Conservation (phyloP, 2,797 vertebrate species). For the Rhinogobio ventralis region DNA sequence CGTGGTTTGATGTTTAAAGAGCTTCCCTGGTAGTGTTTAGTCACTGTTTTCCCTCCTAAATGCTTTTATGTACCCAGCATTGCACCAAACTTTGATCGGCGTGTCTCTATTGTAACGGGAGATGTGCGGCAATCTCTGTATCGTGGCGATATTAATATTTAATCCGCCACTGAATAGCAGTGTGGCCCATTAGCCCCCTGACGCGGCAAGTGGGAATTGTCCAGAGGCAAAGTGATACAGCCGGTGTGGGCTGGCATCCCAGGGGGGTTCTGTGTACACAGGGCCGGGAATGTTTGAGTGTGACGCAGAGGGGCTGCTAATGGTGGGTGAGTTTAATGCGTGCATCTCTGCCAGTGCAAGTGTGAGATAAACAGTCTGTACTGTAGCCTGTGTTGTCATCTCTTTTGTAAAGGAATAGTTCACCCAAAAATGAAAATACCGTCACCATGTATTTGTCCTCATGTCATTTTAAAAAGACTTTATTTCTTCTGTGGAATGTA, state of each 20-base stretch:
- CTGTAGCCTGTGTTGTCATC: conserved; percentile 51
- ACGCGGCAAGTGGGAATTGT: conserved; percentile 84
- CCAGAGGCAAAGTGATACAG: conserved; percentile 84
- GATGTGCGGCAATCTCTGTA: conserved; percentile 84
- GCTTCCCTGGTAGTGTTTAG: conserved; percentile 75
- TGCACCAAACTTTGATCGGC: conserved; percentile 81
- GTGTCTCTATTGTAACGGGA: conserved; percentile 81
- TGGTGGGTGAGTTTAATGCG: conserved; percentile 14
- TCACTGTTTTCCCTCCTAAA: conserved; percentile 80
- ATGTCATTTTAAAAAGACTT: not conserved
- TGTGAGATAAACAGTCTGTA: conserved; percentile 40
- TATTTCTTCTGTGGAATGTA: not conserved
- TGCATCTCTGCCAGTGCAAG: conserved; percentile 2
- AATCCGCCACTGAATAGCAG: conserved; percentile 83
- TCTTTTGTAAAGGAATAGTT: not conserved
- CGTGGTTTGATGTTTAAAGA: conserved; percentile 75
- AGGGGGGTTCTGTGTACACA: conserved; percentile 67
- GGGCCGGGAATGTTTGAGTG: conserved; percentile 44
- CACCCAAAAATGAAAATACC: not conserved
- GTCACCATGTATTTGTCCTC: not conserved
- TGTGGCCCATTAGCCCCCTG: conserved; percentile 83
- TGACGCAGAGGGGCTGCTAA: conserved; percentile 50
- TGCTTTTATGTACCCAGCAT: conserved; percentile 78
- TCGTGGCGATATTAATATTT: conserved; percentile 86
- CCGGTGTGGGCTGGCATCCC: conserved; percentile 77